phyloP scores from a whole-genome alignment of 1,140 invertebrate genomes.

The Drosophila willistoni region DNA sequence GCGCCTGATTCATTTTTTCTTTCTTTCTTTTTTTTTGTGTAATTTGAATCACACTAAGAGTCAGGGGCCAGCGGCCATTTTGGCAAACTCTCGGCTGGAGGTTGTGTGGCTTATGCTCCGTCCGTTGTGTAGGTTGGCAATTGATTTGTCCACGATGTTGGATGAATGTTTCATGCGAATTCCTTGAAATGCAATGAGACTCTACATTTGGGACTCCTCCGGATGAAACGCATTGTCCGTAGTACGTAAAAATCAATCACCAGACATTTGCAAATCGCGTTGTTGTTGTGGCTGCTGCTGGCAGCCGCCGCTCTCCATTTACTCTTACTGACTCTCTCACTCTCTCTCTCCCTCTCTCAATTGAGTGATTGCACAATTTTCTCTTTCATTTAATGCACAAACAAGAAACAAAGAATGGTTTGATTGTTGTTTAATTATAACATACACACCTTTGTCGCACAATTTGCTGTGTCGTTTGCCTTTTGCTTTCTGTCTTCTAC shows the following conservation, averaged over 20 bases:
- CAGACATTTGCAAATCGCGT: slow-evolving; percentile 77
- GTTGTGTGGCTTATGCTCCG: background rate
- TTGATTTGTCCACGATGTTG: slow-evolving; percentile 4
- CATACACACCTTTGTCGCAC: slow-evolving; percentile 64
- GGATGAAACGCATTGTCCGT: slow-evolving; percentile 36
- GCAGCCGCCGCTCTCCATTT: slow-evolving; percentile 25
- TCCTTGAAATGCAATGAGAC: background rate
- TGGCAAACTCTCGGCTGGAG: slow-evolving; percentile 50
- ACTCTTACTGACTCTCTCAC: slow-evolving; percentile 2
- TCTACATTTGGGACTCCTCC: slow-evolving; percentile 21
- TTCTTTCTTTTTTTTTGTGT: slow-evolving; percentile 22
- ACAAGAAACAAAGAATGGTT: slow-evolving; percentile 35
- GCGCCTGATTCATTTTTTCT: background rate
- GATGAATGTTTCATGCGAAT: background rate
- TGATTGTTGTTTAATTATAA: slow-evolving; percentile 19
- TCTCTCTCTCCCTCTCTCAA: slow-evolving; percentile 2
- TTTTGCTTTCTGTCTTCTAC: slow-evolving; percentile 40
- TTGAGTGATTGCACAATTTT: slow-evolving; percentile 61
- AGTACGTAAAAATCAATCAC: slow-evolving; percentile 72
- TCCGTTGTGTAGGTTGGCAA: background rate
- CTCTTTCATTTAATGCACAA: slow-evolving; percentile 20
- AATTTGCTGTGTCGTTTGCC: slow-evolving; percentile 60
- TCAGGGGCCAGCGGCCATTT: slow-evolving; percentile 66
- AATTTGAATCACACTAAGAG: slow-evolving; percentile 23
- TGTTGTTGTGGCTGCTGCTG: slow-evolving; percentile 27